Evolutionary conservation across 2,888 invertebrate genomes (phyloP).

Genomic region (Ctena decussata): DNA sequence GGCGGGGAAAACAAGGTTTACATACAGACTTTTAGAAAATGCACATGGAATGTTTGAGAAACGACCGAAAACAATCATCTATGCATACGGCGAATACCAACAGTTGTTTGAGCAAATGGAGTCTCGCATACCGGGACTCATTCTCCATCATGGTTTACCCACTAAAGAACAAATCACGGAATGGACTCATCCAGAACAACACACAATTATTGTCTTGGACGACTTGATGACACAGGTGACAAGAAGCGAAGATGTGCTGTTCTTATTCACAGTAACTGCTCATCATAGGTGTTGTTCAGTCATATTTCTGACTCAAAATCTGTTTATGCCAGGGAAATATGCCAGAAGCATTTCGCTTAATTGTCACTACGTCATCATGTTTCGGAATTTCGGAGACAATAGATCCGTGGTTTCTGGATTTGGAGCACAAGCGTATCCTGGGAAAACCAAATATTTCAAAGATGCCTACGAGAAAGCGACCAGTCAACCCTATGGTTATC

Average conservation of each 20-base stretch:
- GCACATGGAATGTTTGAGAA: slow-evolving; percentile 20
- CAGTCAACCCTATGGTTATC: slow-evolving; percentile 13
- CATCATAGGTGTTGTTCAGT: slow-evolving; percentile 29
- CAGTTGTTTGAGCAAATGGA: slow-evolving; percentile 31
- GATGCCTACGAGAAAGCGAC: slow-evolving; percentile 30
- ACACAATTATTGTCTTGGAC: slow-evolving; percentile 31
- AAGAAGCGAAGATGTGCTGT: slow-evolving; percentile 3
- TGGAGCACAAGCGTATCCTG: slow-evolving; percentile 34
- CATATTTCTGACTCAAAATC: slow-evolving; percentile 32
- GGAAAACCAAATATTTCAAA: slow-evolving; percentile 21
- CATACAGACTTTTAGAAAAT: slow-evolving; percentile 18
- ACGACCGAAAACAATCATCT: slow-evolving; percentile 21
- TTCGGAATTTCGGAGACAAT: slow-evolving; percentile 31
- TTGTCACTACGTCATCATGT: slow-evolving; percentile 31
- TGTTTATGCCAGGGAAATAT: slow-evolving; percentile 37
- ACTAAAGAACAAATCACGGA: slow-evolving; percentile 27
- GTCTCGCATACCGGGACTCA: slow-evolving; percentile 8
- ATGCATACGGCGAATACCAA: slow-evolving; percentile 22
- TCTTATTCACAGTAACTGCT: slow-evolving; percentile 31
- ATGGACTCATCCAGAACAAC: slow-evolving; percentile 3
- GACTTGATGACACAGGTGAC: slow-evolving; percentile 20
- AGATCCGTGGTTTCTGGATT: slow-evolving; percentile 13
- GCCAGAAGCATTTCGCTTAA: slow-evolving; percentile 34
- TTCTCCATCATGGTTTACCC: slow-evolving; percentile 23
- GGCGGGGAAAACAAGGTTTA: slow-evolving; percentile 19